These are phyloP conservation scores for Hyla sarda DNA, from an alignment of 2,113 vertebrate species.

Conservation along the genomic window DNA sequence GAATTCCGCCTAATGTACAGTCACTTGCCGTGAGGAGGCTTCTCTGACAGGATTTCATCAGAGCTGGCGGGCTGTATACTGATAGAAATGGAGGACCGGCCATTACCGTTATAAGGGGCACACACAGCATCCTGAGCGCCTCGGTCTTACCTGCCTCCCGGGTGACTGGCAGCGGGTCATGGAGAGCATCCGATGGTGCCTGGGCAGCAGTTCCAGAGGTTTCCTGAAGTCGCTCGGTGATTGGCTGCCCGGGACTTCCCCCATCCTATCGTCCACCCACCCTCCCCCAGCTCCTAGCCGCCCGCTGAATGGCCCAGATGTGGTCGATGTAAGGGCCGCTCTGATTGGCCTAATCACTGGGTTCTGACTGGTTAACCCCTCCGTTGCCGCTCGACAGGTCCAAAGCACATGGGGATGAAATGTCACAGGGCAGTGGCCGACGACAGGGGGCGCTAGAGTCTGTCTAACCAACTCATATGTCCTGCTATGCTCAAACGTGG, in stretches of 20 bases:
- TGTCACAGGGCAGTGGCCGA: background rate
- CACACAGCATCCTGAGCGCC: background rate
- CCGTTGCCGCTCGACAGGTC: background rate
- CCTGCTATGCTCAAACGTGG: background rate
- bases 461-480: too few species aligned
- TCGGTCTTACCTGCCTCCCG: slow-evolving; percentile 44
- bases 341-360: slow-evolving; percentile 40
- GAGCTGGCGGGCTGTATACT: too few species aligned
- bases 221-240: background rate
- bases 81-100: too few species aligned
- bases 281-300: background rate
- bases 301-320: slow-evolving; percentile 50
- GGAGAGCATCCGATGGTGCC: background rate
- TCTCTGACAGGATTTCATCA: too few species aligned
- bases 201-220: background rate
- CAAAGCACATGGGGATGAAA: background rate
- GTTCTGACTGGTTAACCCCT: slow-evolving; percentile 33
- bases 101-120: background rate
- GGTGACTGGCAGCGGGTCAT: slow-evolving; percentile 44
- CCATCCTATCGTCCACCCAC: slow-evolving; percentile 15
- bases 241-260: slow-evolving; percentile 39
- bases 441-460: background rate
- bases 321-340: slow-evolving; percentile 37
- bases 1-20: too few species aligned
- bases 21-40: too few species aligned